Evolutionary conservation across 92 coral and sea anemone genomes (phyloP).

Genomic region (Nematostella vectensis): DNA sequence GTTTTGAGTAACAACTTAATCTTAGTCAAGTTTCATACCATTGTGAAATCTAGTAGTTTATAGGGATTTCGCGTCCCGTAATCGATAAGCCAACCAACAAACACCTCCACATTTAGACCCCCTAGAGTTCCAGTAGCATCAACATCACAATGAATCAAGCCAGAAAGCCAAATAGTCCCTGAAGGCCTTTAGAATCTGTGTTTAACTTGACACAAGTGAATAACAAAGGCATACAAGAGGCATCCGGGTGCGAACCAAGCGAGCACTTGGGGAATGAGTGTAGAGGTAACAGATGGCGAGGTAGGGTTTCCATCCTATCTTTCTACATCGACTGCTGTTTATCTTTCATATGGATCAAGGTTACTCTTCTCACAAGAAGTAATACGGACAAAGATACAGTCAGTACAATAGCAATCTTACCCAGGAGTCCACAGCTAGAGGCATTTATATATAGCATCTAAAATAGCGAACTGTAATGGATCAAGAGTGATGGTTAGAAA

Average conservation of each 20-base stretch:
- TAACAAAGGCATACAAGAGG: too few species aligned
- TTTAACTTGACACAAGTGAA: background rate
- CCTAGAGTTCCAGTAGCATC: background rate
- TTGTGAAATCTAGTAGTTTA: background rate
- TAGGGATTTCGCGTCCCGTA: background rate
- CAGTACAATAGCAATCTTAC: too few species aligned
- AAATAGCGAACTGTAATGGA: too few species aligned
- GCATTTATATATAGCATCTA: too few species aligned
- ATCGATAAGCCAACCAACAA: background rate
- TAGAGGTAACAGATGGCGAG: background rate
- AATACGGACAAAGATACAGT: too few species aligned
- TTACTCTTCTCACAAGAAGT: too few species aligned
- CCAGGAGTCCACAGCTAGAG: too few species aligned
- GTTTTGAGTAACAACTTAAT: background rate
- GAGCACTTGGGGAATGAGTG: too few species aligned
- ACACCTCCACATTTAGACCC: background rate
- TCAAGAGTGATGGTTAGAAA: too few species aligned
- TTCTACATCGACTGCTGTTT: too few species aligned
- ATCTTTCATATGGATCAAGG: too few species aligned
- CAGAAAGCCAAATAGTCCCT: background rate
- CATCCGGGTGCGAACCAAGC: too few species aligned
- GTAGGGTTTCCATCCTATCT: background rate
- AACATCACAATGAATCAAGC: background rate
- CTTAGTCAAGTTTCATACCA: background rate
- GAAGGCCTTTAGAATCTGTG: background rate